Evolutionary conservation across 2,888 invertebrate species (phyloP).

Genomic region (Calliphora vomitoria): DNA sequence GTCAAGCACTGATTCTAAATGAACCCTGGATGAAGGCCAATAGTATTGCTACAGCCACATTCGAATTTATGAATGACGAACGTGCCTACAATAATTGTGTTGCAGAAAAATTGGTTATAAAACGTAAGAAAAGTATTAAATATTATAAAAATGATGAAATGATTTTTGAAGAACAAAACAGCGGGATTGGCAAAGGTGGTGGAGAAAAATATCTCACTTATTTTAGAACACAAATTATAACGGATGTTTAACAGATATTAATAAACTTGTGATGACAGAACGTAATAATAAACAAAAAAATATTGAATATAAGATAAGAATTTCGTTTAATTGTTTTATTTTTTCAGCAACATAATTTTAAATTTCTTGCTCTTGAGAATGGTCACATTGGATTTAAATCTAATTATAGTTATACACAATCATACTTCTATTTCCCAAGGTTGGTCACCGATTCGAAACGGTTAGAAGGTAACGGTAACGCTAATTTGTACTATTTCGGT

Average conservation of each 20-base stretch:
- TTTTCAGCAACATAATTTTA: too few relatives aligned
- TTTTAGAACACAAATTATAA: not conserved
- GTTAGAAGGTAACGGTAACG: too few relatives aligned
- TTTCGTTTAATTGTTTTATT: too few relatives aligned
- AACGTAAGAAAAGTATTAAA: conserved; percentile 54
- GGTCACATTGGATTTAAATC: too few relatives aligned
- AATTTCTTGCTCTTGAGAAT: too few relatives aligned
- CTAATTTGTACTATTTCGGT: too few relatives aligned
- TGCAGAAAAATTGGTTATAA: conserved; percentile 46
- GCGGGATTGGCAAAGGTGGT: not conserved
- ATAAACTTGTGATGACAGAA: too few relatives aligned
- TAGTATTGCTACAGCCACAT: conserved; percentile 59
- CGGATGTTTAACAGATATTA: conserved; percentile 31
- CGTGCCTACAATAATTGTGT: not conserved
- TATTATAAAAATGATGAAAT: conserved; percentile 48
- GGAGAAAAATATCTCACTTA: not conserved
- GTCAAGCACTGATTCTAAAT: conserved; percentile 54
- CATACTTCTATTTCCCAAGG: too few relatives aligned
- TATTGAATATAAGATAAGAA: too few relatives aligned
- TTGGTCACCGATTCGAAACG: too few relatives aligned
- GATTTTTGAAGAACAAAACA: conserved; percentile 3
- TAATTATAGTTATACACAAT: too few relatives aligned
- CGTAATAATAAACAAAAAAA: too few relatives aligned
- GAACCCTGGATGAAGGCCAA: conserved; percentile 72
- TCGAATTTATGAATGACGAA: conserved; percentile 44